A percentile compares a stretch with the other conserved stretches of the same genome.
Evolutionary conservation across 2,797 vertebrate genomes (phyloP).

Genomic region (Microchirus variegatus): DNA sequence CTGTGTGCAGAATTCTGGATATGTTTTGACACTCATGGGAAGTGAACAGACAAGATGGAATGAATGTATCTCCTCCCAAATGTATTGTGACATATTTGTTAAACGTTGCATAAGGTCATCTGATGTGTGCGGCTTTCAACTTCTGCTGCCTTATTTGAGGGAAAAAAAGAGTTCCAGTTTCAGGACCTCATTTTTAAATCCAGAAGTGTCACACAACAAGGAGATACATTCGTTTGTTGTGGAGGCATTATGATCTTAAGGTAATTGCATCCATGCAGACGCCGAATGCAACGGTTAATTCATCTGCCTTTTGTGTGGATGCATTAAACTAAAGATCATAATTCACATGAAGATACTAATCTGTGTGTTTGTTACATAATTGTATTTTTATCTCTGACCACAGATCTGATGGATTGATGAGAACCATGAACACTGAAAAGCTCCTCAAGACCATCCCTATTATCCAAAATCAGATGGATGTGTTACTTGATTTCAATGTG

Average conservation of each 20-base stretch:
- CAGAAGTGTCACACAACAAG: not conserved
- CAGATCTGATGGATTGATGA: conserved; percentile 95
- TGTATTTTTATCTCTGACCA: conserved; percentile 4
- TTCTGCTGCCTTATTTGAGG: not conserved
- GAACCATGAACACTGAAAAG: conserved; percentile 96
- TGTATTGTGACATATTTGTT: conserved; percentile 1
- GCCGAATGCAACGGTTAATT: too few species aligned
- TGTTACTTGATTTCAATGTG: conserved; percentile 94
- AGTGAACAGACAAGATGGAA: too few species aligned
- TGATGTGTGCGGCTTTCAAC: conserved; percentile 3
- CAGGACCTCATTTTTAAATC: not conserved
- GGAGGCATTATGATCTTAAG: too few species aligned
- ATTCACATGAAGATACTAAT: too few species aligned
- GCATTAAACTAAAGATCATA: too few species aligned
- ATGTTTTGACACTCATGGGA: too few species aligned
- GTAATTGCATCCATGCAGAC: too few species aligned
- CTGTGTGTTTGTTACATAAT: not conserved
- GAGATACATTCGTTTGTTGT: too few species aligned
- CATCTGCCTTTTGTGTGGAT: too few species aligned
- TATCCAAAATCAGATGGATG: conserved; percentile 96
- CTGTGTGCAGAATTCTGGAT: too few species aligned
- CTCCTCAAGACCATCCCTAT: conserved; percentile 94
- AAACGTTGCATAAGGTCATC: conserved; percentile 3
- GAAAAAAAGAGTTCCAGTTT: conserved; percentile 2
- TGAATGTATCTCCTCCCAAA: too few species aligned